Conservation (phyloP, 92 coral and sea anemone species). For the Epizoanthus illoricatus region DNA sequence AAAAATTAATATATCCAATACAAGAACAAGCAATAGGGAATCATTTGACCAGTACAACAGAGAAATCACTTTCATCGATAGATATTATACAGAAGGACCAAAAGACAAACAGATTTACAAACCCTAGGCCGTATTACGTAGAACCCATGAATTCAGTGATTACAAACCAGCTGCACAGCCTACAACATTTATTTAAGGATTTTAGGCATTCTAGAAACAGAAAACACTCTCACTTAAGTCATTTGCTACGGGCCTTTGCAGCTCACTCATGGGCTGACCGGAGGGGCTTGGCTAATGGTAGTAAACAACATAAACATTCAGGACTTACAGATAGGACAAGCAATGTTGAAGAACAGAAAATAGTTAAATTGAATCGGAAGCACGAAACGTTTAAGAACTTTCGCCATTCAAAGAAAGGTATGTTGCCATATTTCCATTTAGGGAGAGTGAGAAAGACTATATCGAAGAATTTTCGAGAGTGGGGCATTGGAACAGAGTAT, state of each 20-base stretch:
- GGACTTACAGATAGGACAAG: background rate
- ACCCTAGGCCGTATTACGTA: background rate
- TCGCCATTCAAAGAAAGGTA: background rate
- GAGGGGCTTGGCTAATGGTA: background rate
- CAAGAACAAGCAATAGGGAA: too few relatives aligned
- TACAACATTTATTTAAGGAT: background rate
- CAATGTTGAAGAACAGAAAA: background rate
- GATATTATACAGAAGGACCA: background rate
- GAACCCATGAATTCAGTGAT: conserved; percentile 1
- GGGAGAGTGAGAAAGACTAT: background rate
- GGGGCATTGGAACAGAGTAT: background rate
- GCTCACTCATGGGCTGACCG: background rate
- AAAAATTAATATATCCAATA: background rate
- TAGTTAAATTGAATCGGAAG: background rate
- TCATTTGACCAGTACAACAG: background rate
- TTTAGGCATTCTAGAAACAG: background rate
- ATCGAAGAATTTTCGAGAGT: background rate
- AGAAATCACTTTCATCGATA: background rate
- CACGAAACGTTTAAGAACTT: background rate
- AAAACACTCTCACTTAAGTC: background rate
- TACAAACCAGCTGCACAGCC: background rate
- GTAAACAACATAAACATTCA: background rate
- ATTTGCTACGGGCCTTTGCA: background rate
- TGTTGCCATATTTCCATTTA: background rate
- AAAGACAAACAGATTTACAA: background rate